phyloP scores from a whole-genome alignment of 2,888 invertebrate species.

The Hypselothyrea guttata region DNA sequence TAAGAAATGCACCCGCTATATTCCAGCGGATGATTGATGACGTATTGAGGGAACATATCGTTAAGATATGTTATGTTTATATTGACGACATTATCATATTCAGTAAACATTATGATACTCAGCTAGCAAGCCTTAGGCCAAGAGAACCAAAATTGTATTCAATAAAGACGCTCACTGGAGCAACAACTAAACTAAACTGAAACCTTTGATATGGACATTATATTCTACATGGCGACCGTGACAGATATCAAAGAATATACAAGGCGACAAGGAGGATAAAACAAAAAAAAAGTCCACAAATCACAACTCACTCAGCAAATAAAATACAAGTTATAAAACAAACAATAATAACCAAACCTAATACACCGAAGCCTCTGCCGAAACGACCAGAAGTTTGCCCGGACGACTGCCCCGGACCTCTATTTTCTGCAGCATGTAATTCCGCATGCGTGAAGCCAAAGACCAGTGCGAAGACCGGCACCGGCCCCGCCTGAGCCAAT shows the following conservation, averaged over 20 bases:
- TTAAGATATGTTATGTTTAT: conserved; percentile 32
- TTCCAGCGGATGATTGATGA: conserved; percentile 46
- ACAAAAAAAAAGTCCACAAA: too few species aligned
- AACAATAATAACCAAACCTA: neutral
- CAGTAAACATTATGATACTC: conserved; percentile 9
- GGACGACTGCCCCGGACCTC: too few species aligned
- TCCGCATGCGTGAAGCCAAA: neutral
- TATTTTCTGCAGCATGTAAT: neutral
- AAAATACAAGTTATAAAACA: neutral
- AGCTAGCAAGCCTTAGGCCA: conserved; percentile 5
- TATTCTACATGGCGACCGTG: too few species aligned
- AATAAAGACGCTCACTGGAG: too few species aligned
- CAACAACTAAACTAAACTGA: too few species aligned
- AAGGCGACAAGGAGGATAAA: too few species aligned
- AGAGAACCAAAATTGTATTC: neutral
- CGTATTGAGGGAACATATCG: conserved; percentile 30
- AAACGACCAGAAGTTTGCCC: neutral
- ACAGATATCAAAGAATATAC: too few species aligned
- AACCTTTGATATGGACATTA: too few species aligned
- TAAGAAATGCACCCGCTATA: neutral
- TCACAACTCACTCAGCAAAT: neutral
- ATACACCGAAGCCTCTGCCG: neutral
- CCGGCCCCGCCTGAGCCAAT: neutral
- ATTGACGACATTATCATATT: conserved; percentile 20
- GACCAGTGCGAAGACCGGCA: neutral